phyloP scores from a whole-genome alignment of 2,113 vertebrate genomes.

The Chrysochloris asiatica region DNA sequence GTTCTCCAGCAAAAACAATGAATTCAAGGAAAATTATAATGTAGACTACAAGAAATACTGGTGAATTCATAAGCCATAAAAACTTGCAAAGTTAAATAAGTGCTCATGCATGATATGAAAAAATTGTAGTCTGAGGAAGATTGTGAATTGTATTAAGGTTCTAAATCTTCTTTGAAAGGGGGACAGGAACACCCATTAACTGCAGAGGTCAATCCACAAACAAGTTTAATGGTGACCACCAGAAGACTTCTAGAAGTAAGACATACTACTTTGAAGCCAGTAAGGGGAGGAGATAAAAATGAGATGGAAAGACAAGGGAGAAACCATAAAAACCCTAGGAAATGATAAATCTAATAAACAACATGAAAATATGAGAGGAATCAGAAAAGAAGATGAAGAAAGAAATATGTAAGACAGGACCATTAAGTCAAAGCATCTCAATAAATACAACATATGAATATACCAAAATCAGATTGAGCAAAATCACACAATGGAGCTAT shows the following conservation, averaged over 20 bases:
- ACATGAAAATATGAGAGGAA: background rate
- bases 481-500: background rate
- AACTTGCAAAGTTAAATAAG: constrained; percentile 19
- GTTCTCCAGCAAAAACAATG: background rate
- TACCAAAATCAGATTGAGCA: background rate
- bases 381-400: background rate
- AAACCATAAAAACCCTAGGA: background rate
- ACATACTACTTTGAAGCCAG: background rate
- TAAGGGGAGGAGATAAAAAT: background rate
- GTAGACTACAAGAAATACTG: background rate
- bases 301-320: background rate
- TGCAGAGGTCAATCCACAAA: no score
- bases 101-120: background rate
- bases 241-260: background rate
- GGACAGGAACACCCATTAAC: background rate
- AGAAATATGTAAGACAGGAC: background rate
- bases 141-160: background rate
- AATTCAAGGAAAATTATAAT: constrained; percentile 37
- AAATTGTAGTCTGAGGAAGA: background rate
- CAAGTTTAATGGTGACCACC: constrained; percentile 11
- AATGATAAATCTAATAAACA: background rate
- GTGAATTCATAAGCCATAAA: background rate
- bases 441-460: no score
- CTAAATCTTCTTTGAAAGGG: background rate
- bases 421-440: constrained; percentile 2